These are phyloP conservation scores for Poecile atricapillus DNA, from an alignment of 2,113 vertebrate genomes.

Conservation along the genomic window DNA sequence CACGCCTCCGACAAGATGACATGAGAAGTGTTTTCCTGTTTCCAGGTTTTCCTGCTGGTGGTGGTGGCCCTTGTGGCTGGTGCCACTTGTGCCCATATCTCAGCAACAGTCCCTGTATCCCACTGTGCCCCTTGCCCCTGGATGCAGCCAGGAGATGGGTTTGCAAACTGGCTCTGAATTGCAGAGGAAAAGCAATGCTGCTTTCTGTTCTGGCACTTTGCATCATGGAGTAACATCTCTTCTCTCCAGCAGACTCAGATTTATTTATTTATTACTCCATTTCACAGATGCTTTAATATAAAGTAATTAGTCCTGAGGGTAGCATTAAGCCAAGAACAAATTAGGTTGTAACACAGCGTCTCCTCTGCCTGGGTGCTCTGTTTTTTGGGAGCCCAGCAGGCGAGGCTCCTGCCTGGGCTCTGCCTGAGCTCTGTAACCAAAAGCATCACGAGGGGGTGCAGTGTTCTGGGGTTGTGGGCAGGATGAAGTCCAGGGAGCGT, in stretches of 20 bases:
- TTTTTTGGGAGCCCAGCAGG: neutral
- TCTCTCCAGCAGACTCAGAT: neutral
- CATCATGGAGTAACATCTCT: neutral
- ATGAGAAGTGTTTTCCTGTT: neutral
- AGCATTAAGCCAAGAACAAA: neutral
- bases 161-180: neutral
- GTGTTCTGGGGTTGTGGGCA: neutral
- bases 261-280: neutral
- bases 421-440: neutral
- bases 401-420: neutral
- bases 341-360: neutral
- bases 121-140: accelerated
- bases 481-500: accelerated
- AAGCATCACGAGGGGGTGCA: accelerated
- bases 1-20: accelerated
- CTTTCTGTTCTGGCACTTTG: neutral
- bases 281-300: neutral
- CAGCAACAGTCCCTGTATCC: accelerated
- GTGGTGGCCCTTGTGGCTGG: neutral
- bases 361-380: neutral
- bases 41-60: neutral
- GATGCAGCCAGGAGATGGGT: neutral
- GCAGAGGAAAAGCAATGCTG: neutral
- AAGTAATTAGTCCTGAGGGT: neutral
- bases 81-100: neutral